phyloP scores from a whole-genome alignment of 2,888 invertebrate species.

The Amorpha juglandis region DNA sequence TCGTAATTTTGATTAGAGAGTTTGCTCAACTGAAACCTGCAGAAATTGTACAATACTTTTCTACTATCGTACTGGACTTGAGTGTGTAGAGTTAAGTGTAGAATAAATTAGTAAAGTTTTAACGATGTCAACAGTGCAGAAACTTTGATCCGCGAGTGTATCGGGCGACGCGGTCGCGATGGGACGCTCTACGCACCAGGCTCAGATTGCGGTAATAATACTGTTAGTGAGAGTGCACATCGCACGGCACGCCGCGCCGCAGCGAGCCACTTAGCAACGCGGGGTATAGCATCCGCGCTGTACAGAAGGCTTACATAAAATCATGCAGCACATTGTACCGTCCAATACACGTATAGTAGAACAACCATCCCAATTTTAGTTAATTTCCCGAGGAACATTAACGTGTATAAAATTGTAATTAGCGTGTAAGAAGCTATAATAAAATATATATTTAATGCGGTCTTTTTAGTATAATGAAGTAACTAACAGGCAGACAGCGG shows the following conservation, averaged over 20 bases:
- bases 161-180: neutral
- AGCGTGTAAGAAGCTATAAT: neutral
- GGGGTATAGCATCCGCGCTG: neutral
- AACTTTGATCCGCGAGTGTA: conserved; percentile 20
- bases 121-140: conserved; percentile 17
- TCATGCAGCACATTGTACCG: too few relatives aligned
- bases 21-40: neutral
- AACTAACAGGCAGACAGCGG: neutral
- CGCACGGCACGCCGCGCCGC: neutral
- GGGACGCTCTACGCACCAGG: neutral
- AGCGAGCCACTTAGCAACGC: neutral
- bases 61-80: neutral
- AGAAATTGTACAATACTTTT: conserved; percentile 10
- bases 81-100: neutral
- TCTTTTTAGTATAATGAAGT: neutral
- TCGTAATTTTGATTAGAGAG: conserved; percentile 12
- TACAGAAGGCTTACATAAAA: neutral
- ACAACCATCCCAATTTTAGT: too few relatives aligned
- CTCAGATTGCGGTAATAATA: conserved; percentile 15
- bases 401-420: too few relatives aligned
- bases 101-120: conserved; percentile 20
- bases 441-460: neutral
- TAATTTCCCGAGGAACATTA: too few relatives aligned
- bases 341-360: too few relatives aligned
- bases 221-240: conserved; percentile 13